Conservation (phyloP, 2,797 vertebrate genomes). For the Carapus acus region DNA sequence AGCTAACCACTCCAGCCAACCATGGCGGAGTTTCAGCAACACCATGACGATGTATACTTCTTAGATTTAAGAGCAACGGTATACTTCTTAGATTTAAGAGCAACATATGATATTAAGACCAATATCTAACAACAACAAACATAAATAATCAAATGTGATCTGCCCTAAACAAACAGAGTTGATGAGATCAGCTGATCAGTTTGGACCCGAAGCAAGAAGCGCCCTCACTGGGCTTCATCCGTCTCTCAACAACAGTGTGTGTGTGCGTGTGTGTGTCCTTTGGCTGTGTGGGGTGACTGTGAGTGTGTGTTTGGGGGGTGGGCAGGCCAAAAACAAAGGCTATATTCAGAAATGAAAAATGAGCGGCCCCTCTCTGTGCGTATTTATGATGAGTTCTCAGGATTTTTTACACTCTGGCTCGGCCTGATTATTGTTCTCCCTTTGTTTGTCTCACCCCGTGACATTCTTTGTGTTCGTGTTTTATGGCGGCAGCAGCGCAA, state of each 20-base stretch:
- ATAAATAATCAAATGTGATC: conserved; percentile 52
- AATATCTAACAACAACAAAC: too few species aligned
- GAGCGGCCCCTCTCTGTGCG: too few species aligned
- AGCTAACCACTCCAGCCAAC: too few species aligned
- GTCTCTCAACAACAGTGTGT: conserved; percentile 53
- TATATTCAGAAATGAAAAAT: conserved; percentile 9
- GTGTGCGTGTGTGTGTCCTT: conserved; percentile 22
- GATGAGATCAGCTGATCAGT: conserved; percentile 50
- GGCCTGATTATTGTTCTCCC: background rate
- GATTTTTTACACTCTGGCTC: background rate
- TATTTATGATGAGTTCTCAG: background rate
- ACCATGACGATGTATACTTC: too few species aligned
- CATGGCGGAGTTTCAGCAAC: too few species aligned
- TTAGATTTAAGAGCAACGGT: too few species aligned
- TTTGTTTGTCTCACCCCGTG: conserved; percentile 1
- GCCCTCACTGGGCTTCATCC: conserved; percentile 43
- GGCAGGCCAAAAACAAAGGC: background rate
- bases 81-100: too few species aligned
- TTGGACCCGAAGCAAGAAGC: conserved; percentile 41
- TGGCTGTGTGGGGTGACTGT: conserved; percentile 25
- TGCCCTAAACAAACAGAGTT: too few species aligned
- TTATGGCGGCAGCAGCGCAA: background rate
- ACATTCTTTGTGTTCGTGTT: background rate
- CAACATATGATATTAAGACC: too few species aligned
- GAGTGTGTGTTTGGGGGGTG: conserved; percentile 22